Base-by-base conservation (phyloP, 2,797 vertebrate species). In the Loriculus beryllinus region DNA sequence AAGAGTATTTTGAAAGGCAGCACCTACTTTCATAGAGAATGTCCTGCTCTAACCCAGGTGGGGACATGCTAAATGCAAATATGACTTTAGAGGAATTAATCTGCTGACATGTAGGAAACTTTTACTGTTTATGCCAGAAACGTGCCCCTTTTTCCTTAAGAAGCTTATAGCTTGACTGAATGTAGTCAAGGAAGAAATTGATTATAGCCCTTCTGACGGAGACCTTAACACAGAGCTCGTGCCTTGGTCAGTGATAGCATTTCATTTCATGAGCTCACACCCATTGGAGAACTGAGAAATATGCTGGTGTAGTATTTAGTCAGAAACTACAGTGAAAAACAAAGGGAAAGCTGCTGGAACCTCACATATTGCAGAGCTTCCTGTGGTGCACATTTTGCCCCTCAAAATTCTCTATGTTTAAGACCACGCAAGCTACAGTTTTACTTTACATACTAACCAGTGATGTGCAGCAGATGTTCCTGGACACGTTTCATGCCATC, bases 131-230 rank as follows among this genome's bases (percentile, higher is more conserved):
- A 16, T 54, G 16, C 70, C 2, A 80, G 28, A 85, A 80, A 2
- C 0, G 0, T 1, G 0, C 22, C 12, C 6, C 4, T 43, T 75
- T 42, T 9, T 2, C 5, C 23, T 10, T 20, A 3, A 18, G 7
- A 56, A 79, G 9, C 22, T 54, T 59, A 23, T 19, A 70, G 37
- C 8, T 48, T 4, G 3, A 5, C 60, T 68, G 33, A 71, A 31
- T 3, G 0, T 39, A 23, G 23, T 77, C n/a, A 43, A 60, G 33
- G n/a, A 52, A 49, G 45, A 80, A 68, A 20, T 10, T 48, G 17
- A 6, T 4, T 43, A 54, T 37, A 47, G 20, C 18, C 19, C 11
- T 86, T 75, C 43, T 86, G 49, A 56, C 0, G 57, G 47, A 56
- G 29, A 29, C 31, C 28, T 72, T 33, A 31, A 37, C 7, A 37